These are phyloP conservation scores for Bellardia bayeri DNA, from an alignment of 2,888 invertebrate genomes.

Conservation along the genomic window DNA sequence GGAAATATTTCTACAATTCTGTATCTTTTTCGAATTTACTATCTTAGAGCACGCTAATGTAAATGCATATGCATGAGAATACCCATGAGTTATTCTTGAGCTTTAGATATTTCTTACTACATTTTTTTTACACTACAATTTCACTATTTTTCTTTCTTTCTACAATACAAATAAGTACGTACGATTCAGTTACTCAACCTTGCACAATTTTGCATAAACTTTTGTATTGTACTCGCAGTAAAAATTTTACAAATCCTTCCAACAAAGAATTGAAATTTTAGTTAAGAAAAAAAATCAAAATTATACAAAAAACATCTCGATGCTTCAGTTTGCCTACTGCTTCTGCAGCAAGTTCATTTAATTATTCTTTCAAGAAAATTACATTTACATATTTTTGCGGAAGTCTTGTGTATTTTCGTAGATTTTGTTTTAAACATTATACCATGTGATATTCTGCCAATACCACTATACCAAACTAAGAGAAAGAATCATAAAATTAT, in stretches of 20 bases:
- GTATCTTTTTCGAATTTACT: too few relatives aligned
- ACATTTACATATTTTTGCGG: constrained; percentile 63
- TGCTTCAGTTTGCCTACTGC: constrained; percentile 9
- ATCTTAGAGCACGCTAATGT: too few relatives aligned
- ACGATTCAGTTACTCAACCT: neutral
- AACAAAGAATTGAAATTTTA: constrained; percentile 2
- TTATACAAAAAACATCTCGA: neutral
- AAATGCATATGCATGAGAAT: constrained; percentile 45
- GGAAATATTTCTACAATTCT: too few relatives aligned
- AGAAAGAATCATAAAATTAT: too few relatives aligned
- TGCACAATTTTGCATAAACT: constrained; percentile 12
- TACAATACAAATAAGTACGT: neutral
- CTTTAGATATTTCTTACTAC: constrained; percentile 22
- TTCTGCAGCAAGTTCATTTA: constrained; percentile 41
- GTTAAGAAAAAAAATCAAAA: neutral
- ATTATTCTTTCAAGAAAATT: constrained; percentile 60
- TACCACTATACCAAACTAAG: too few relatives aligned
- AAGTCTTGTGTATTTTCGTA: constrained; percentile 46
- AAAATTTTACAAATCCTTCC: neutral
- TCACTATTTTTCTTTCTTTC: neutral
- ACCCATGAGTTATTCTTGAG: constrained; percentile 27
- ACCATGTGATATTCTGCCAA: neutral
- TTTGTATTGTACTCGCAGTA: neutral
- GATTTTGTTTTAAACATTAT: constrained; percentile 27
- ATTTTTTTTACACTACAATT: neutral